Conservation (phyloP, 1,140 invertebrate species). For the Micrasema minimum region DNA sequence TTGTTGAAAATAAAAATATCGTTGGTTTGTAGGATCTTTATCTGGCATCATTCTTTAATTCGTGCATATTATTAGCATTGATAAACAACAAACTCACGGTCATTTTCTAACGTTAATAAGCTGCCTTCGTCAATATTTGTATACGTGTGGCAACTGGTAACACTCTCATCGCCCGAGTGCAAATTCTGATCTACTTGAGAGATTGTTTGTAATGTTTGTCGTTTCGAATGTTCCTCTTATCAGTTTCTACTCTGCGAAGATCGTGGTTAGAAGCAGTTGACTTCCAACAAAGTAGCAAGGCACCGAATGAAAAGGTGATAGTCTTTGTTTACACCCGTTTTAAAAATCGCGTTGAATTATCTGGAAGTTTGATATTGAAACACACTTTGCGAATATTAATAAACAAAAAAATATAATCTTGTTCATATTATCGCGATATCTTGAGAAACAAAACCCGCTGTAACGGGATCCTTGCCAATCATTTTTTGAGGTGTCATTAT, state of each 20-base stretch:
- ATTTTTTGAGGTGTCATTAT: slow-evolving; percentile 28
- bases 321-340: neutral
- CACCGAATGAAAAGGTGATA: neutral
- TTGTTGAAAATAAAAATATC: no score
- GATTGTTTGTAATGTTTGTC: slow-evolving; percentile 7
- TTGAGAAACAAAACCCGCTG: slow-evolving; percentile 5
- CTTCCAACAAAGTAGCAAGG: neutral
- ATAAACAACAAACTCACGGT: neutral
- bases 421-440: no score
- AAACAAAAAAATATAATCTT: no score
- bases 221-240: slow-evolving; percentile 21
- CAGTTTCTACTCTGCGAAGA: slow-evolving; percentile 4
- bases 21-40: neutral
- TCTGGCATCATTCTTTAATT: neutral
- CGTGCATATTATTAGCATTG: no score
- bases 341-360: no score
- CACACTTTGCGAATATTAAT: no score
- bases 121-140: neutral
- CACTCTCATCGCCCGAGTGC: neutral
- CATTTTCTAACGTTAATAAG: neutral
- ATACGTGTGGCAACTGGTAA: neutral
- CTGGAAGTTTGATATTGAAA: no score
- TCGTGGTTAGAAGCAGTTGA: neutral
- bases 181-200: neutral
- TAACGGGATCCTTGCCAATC: slow-evolving; percentile 28